phyloP scores from a whole-genome alignment of 2,888 invertebrate genomes.

The Acanthococcus lagerstroemiae region DNA sequence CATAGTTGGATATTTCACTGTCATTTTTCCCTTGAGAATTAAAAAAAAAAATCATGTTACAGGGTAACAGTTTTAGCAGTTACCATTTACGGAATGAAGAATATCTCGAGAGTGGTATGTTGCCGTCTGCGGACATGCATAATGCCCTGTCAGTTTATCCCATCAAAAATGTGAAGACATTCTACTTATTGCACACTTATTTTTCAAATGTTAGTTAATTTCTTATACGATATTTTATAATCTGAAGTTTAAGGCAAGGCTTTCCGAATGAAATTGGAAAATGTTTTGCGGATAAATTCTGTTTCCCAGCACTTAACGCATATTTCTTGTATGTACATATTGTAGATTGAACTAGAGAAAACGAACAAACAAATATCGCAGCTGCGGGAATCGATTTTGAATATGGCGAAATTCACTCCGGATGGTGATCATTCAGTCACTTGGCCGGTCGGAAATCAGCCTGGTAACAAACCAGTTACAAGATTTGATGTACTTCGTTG shows the following conservation, averaged over 20 bases:
- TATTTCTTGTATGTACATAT: neutral
- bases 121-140: conserved; percentile 39
- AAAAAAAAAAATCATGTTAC: conserved; percentile 1
- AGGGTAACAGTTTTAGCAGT: conserved; percentile 32
- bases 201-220: conserved; percentile 50
- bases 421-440: conserved; percentile 38
- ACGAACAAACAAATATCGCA: conserved; percentile 42
- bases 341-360: conserved; percentile 25
- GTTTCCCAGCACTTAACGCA: neutral
- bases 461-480: conserved; percentile 55
- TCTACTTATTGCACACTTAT: conserved; percentile 62
- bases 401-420: conserved; percentile 44
- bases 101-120: conserved; percentile 34
- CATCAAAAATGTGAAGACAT: conserved; percentile 50
- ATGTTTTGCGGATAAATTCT: neutral
- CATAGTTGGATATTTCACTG: too few species aligned
- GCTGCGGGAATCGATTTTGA: conserved; percentile 44
- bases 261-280: neutral
- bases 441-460: conserved; percentile 68
- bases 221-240: neutral
- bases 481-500: conserved; percentile 77
- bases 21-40: too few species aligned
- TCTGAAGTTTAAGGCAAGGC: neutral
- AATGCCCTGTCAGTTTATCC: conserved; percentile 56
- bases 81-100: conserved; percentile 32